Conservation (phyloP, 2,888 invertebrate genomes). For the Scaptomyza reducta region DNA sequence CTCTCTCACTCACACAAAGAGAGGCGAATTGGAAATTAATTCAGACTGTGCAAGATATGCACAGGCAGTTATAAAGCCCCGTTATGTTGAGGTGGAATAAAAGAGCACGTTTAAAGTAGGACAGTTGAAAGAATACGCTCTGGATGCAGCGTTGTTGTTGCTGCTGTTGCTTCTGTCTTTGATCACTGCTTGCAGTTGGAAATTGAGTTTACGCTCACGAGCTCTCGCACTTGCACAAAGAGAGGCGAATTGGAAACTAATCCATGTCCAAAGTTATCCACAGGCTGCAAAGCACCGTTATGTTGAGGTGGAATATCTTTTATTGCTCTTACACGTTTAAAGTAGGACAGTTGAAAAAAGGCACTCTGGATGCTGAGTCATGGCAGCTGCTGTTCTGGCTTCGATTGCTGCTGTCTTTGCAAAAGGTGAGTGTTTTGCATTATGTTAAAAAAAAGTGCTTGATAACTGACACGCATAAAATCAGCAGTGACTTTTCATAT, state of each 20-base stretch:
- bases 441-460: slow-evolving; percentile 12
- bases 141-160: background rate
- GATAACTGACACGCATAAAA: slow-evolving; percentile 27
- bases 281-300: too few relatives aligned
- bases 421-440: slow-evolving; percentile 18
- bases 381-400: background rate
- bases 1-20: too few relatives aligned
- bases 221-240: too few relatives aligned
- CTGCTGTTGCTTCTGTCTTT: slow-evolving; percentile 3
- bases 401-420: slow-evolving; percentile 9
- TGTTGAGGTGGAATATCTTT: background rate
- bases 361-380: background rate
- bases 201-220: too few relatives aligned
- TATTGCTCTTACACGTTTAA: too few relatives aligned
- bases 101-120: background rate
- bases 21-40: too few relatives aligned
- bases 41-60: too few relatives aligned
- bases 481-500: slow-evolving; percentile 57
- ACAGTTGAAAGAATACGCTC: background rate
- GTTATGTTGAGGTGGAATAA: background rate
- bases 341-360: background rate
- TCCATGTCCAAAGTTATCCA: too few relatives aligned
- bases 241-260: too few relatives aligned
- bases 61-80: background rate
- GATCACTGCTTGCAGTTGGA: too few relatives aligned